Percentiles rank a stretch among this genome's conserved stretches.
Evolutionary conservation across 2,888 invertebrate species (phyloP).

Genomic region (Nomada hirtipes): DNA sequence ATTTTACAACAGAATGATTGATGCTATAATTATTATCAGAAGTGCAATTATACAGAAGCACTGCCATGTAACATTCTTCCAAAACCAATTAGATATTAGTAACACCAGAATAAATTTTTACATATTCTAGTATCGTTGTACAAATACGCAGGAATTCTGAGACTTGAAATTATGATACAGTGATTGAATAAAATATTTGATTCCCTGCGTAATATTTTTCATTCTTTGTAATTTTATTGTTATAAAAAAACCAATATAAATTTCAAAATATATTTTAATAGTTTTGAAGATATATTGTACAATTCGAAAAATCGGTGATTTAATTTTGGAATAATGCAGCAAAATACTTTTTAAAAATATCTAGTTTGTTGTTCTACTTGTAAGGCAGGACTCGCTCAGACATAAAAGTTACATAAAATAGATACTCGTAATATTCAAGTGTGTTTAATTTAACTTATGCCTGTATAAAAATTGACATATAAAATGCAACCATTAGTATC

Average conservation of each 20-base stretch:
- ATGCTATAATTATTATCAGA: slow-evolving; percentile 44
- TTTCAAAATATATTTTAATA: slow-evolving; percentile 21
- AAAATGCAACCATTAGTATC: slow-evolving; percentile 12
- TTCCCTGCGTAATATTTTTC: not conserved
- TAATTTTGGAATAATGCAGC: slow-evolving; percentile 43
- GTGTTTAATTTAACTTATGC: slow-evolving; percentile 27
- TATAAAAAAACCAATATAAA: slow-evolving; percentile 6
- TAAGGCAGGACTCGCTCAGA: slow-evolving; percentile 56
- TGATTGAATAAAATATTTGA: not conserved
- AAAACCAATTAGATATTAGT: slow-evolving; percentile 10
- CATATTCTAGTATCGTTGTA: not conserved
- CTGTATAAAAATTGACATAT: slow-evolving; percentile 30
- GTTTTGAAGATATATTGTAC: slow-evolving; percentile 33
- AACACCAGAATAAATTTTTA: no score
- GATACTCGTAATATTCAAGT: slow-evolving; percentile 10
- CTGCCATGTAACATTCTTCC: slow-evolving; percentile 13
- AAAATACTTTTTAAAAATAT: slow-evolving; percentile 38
- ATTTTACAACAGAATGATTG: slow-evolving; percentile 27
- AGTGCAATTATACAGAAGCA: slow-evolving; percentile 11
- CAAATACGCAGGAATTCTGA: slow-evolving; percentile 3
- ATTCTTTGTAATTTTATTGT: not conserved
- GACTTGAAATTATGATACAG: not conserved
- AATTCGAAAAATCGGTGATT: slow-evolving; percentile 36
- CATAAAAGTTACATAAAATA: slow-evolving; percentile 24
- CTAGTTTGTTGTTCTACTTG: slow-evolving; percentile 13